Evolutionary conservation across 1,140 invertebrate species (phyloP), one percentile per base, ranked within the genome.

Genomic region (Aphidius gifuensis): DNA sequence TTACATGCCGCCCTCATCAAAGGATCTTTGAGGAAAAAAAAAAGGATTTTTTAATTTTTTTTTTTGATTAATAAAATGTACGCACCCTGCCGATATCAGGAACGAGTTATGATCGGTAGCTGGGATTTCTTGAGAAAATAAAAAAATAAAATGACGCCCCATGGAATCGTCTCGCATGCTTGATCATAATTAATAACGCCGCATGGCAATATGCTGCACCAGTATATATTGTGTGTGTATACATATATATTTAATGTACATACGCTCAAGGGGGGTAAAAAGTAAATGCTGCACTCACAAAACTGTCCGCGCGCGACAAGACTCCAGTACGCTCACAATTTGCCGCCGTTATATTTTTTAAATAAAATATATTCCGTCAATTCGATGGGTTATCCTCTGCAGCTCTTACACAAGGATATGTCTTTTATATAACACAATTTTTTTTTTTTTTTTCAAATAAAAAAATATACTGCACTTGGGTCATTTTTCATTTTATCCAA

Each of bases 161-260:
- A 70, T 65, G 46, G 64, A 74, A 75, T 73, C 71, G 76, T 79
- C 74, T 79, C 75, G 76, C 78, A 78, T 80, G 78, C 76, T 69
- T 77, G 77, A 71, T 74, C 73, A 77, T 78, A 79, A 80, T 80
- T 80, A 80, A 80, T 79, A 79, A 76, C 69, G 71, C 67, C 9
- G 67, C 40, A 40, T 42, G 39, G 58, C 48, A 60, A 60, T 60
- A 23, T 16, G 16, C 53, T 11, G 53, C 43, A 55, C 43, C 40
- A 42, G 40, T 55, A 40, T 55, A 43, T 55, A 55, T 55, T 42
- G 7, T 23, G 40, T 42, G 7, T 23, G 40, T 16, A 32, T 40
- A 38, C 42, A 43, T 55, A 40, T 9, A 21, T 6, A n/a, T 6
- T 48, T n/a, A 5, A 9, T 23, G 9, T 38, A n/a, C 3, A 16